These are phyloP conservation scores for Meta bourneti DNA, from an alignment of 2,888 invertebrate species.

Conservation along the genomic window DNA sequence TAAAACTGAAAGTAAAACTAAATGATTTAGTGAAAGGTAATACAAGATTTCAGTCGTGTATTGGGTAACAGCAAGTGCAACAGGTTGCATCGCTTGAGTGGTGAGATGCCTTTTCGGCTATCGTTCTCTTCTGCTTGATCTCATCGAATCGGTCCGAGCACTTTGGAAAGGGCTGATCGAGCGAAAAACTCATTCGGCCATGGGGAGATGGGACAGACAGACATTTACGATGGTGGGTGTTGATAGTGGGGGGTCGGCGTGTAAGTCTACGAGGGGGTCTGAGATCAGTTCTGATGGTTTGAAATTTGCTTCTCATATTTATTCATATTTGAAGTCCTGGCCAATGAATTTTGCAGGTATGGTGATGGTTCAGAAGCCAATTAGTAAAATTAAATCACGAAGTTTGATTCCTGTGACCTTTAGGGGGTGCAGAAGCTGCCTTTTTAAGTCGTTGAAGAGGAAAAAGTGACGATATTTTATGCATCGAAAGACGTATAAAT, in stretches of 20 bases:
- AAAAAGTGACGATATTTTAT: no score
- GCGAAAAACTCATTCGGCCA: slow-evolving; percentile 54
- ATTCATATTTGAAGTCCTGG: background rate
- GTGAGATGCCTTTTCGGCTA: background rate
- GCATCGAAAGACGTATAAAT: no score
- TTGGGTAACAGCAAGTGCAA: slow-evolving; percentile 41
- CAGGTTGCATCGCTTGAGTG: slow-evolving; percentile 8
- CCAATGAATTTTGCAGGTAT: background rate
- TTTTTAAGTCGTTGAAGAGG: no score
- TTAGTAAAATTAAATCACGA: slow-evolving; percentile 10
- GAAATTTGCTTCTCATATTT: background rate
- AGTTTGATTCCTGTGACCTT: background rate
- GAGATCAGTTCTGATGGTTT: background rate
- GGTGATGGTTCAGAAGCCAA: background rate
- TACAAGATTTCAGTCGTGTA: slow-evolving; percentile 9
- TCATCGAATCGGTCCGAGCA: slow-evolving; percentile 39
- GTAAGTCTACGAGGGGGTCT: background rate
- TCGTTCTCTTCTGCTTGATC: slow-evolving; percentile 47
- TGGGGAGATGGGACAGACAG: slow-evolving; percentile 43
- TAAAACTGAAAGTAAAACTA: slow-evolving; percentile 51
- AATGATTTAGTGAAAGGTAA: slow-evolving; percentile 59
- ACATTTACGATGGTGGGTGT: slow-evolving; percentile 28
- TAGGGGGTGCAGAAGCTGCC: background rate
- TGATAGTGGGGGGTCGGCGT: slow-evolving; percentile 47
- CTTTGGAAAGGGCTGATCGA: slow-evolving; percentile 21